phyloP scores from a whole-genome alignment of 2,888 invertebrate species.

The Diaprepes abbreviatus region DNA sequence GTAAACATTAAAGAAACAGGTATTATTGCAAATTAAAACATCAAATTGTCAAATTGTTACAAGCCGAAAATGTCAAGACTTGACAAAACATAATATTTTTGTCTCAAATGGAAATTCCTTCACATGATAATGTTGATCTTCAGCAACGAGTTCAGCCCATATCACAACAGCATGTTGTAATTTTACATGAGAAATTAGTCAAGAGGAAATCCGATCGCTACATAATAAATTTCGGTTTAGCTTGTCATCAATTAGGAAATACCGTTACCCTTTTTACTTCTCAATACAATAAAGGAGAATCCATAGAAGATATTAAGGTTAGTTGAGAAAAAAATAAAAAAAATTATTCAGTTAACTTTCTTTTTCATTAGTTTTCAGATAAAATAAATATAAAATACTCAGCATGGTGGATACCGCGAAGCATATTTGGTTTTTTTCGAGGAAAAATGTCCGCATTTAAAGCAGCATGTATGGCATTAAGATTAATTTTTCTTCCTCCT shows the following conservation, averaged over 20 bases:
- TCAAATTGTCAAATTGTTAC: not conserved
- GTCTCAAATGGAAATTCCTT: slow-evolving; percentile 27
- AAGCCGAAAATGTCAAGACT: slow-evolving; percentile 5
- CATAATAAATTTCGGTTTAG: slow-evolving; percentile 60
- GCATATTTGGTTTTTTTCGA: slow-evolving; percentile 55
- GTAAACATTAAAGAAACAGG: not conserved
- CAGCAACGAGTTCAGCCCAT: not conserved
- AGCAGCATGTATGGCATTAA: slow-evolving; percentile 59
- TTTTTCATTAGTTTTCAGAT: slow-evolving; percentile 53
- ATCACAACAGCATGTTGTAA: slow-evolving; percentile 54
- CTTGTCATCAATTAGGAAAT: slow-evolving; percentile 59
- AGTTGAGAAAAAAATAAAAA: slow-evolving; percentile 38
- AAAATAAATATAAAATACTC: slow-evolving; percentile 56
- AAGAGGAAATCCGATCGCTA: slow-evolving; percentile 61
- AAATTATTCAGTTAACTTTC: not conserved
- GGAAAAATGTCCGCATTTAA: slow-evolving; percentile 52
- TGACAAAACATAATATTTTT: slow-evolving; percentile 33
- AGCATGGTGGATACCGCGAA: slow-evolving; percentile 62
- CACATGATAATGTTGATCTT: not conserved
- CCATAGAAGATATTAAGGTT: slow-evolving; percentile 59
- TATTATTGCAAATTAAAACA: not conserved
- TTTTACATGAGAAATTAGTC: slow-evolving; percentile 61
- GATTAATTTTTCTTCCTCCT: slow-evolving; percentile 58
- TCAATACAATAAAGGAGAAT: slow-evolving; percentile 56
- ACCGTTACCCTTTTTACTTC: slow-evolving; percentile 61